phyloP scores from a whole-genome alignment of 2,113 vertebrate species.

The Casuarius casuarius region DNA sequence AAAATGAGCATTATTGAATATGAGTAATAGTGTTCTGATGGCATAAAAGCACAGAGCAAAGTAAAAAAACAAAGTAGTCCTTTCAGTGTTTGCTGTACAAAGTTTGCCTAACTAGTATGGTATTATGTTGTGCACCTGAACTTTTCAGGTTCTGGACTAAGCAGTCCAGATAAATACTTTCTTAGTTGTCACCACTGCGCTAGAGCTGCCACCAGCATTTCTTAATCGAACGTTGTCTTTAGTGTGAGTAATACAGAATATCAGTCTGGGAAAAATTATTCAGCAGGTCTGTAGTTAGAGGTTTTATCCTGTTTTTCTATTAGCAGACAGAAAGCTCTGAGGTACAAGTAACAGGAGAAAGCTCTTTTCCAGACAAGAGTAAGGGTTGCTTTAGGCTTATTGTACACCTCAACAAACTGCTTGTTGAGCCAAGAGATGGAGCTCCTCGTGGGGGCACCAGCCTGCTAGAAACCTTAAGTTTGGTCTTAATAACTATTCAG shows the following conservation, averaged over 20 bases:
- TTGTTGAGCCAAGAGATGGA: not conserved
- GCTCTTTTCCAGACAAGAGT: not conserved
- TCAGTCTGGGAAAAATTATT: not conserved
- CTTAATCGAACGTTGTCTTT: not conserved
- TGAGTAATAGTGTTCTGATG: not conserved
- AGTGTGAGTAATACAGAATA: not conserved
- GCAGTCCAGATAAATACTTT: not conserved
- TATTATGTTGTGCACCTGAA: not conserved
- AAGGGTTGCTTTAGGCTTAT: not conserved
- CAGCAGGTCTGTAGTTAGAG: not conserved
- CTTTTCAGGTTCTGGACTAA: not conserved
- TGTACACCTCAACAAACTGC: not conserved
- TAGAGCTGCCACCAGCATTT: not conserved
- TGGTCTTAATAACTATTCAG: not conserved
- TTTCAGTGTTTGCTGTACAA: not conserved
- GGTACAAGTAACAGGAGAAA: not conserved
- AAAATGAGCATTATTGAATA: not conserved
- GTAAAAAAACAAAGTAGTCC: not conserved
- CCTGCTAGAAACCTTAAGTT: not conserved
- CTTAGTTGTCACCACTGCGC: not conserved
- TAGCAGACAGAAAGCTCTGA: not conserved
- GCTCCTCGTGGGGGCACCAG: not conserved
- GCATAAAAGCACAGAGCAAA: not conserved
- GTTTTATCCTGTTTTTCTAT: not conserved
- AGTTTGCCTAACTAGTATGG: not conserved